These are phyloP conservation scores for Phrynocephalus versicolor DNA, from an alignment of 2,113 vertebrate genomes.

Conservation along the genomic window DNA sequence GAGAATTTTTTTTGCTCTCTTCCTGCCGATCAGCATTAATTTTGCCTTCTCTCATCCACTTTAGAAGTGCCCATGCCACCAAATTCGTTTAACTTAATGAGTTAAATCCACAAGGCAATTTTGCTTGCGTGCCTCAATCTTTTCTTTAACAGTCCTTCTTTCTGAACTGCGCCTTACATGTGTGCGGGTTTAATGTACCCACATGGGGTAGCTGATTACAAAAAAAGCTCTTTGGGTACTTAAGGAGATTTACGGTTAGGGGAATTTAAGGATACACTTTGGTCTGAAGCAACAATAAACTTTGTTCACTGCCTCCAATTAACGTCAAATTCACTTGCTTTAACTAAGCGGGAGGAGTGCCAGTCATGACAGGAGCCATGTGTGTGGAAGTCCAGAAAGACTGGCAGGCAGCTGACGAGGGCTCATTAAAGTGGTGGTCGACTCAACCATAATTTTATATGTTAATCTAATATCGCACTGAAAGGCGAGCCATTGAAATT, in stretches of 20 bases:
- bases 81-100: constrained; percentile 21
- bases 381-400: background rate
- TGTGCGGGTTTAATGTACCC: constrained; percentile 1
- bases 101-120: constrained; percentile 17
- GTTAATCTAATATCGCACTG: constrained; percentile 56
- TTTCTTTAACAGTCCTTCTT: constrained; percentile 18
- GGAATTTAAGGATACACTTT: constrained; percentile 2
- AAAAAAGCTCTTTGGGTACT: background rate
- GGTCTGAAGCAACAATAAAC: background rate
- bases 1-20: no score
- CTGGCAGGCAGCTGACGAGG: background rate
- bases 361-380: background rate
- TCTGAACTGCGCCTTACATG: constrained; percentile 4
- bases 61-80: background rate
- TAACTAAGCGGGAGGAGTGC: background rate
- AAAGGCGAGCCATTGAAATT: constrained; percentile 46
- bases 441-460: constrained; percentile 39
- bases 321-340: background rate
- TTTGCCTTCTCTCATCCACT: background rate
- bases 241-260: constrained; percentile 3
- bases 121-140: background rate
- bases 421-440: constrained; percentile 32
- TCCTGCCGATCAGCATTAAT: background rate
- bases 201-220: background rate
- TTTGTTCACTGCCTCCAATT: background rate